A percentile compares a stretch with the other conserved stretches of the same genome.
Evolutionary conservation across 2,888 invertebrate genomes (phyloP).

Genomic region (Phalangium opilio): DNA sequence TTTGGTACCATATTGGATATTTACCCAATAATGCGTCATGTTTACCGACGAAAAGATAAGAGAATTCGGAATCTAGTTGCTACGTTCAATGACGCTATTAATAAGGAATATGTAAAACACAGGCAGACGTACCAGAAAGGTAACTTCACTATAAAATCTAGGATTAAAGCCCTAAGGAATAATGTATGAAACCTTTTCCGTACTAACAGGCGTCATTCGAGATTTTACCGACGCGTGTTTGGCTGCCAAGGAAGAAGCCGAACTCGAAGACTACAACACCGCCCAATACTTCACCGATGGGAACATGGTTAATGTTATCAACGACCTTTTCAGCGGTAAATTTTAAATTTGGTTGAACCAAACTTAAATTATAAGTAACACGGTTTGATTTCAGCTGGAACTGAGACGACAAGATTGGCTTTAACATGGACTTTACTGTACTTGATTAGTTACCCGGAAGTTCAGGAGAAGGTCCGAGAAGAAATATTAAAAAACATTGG

Average conservation of each 20-base stretch:
- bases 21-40: neutral
- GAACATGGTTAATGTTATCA: neutral
- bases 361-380: too few species aligned
- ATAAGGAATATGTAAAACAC: neutral
- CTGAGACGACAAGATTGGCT: neutral
- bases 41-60: neutral
- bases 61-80: neutral
- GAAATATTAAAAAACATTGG: neutral
- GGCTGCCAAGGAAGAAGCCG: slow-evolving; percentile 1
- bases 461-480: neutral
- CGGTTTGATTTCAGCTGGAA: neutral
- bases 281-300: neutral
- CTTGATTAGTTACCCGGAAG: neutral
- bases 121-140: neutral
- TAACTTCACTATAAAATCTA: too few species aligned
- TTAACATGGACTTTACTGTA: neutral
- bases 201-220: neutral
- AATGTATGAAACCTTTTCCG: too few species aligned
- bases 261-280: neutral
- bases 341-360: too few species aligned
- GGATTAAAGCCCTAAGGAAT: too few species aligned
- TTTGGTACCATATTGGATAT: neutral
- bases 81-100: neutral
- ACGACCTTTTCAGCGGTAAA: neutral
- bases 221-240: neutral